Percentiles rank a stretch among this genome's conserved stretches.
Evolutionary conservation across 2,113 vertebrate genomes (phyloP).

Genomic region (Rhabdomys dilectus): DNA sequence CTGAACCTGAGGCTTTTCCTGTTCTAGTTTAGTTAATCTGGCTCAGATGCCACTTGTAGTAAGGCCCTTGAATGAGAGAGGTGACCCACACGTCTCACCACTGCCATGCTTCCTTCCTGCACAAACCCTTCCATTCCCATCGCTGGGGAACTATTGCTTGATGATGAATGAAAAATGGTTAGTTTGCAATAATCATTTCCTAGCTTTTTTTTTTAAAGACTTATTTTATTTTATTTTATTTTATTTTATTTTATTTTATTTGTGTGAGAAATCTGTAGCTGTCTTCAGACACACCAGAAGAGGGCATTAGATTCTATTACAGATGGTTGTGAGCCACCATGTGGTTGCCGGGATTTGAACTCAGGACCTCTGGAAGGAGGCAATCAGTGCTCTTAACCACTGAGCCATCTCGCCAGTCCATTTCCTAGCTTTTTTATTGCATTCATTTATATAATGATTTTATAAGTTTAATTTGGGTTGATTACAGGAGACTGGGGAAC

Average conservation of each 20-base stretch:
- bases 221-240: too few species aligned
- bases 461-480: not conserved
- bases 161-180: slow-evolving; percentile 1
- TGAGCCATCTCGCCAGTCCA: too few species aligned
- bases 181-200: not conserved
- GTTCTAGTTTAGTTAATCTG: slow-evolving; percentile 19
- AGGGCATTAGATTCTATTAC: too few species aligned
- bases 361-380: too few species aligned
- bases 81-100: not conserved
- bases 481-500: not conserved
- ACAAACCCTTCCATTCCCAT: not conserved
- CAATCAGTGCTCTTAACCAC: too few species aligned
- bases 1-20: slow-evolving; percentile 16
- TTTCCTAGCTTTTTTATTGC: not conserved
- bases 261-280: too few species aligned
- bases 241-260: too few species aligned
- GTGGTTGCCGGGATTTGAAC: too few species aligned
- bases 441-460: not conserved
- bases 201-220: not conserved
- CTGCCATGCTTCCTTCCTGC: not conserved
- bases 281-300: too few species aligned
- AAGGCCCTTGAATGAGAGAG: not conserved
- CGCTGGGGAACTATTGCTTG: slow-evolving; percentile 1
- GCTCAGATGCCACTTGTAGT: not conserved
- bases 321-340: too few species aligned